Base-by-base conservation (phyloP, 1,140 invertebrate species). In the Drosophila chauvacae region DNA sequence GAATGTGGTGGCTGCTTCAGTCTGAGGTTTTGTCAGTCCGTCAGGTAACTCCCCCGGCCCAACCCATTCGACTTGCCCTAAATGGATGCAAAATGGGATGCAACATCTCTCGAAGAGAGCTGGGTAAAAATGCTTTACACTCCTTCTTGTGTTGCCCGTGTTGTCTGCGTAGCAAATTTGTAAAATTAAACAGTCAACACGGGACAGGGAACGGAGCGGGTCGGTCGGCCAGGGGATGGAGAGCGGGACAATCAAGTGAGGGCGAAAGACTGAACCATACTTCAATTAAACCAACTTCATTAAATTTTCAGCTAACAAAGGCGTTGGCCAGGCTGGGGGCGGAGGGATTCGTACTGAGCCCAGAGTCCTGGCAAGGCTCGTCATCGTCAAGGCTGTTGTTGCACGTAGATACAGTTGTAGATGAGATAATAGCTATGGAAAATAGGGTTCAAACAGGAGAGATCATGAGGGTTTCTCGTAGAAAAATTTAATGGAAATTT, bases 291-390 rank as follows among this genome's bases (percentile, higher is more conserved):
- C 86, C 85, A 90, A 90, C 85, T 90, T 90, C 85, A 90, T 90
- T 90, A 90, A 90, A 90, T 90, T 90, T 90, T 90, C 86, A 90
- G 85, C 86, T 90, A 90, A 90, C 85, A 90, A 90, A 90, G 86
- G 81, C 80, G 84, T 80, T 68, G 73, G 73, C 63, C 76, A 87
- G 76, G 53, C 51, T 45, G 61, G 74, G n/a, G 30, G 47, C 9
- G 18, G 13, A 33, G 59, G 73, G 51, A 26, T 28, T 37, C 35
- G 23, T 37, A 35, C 55, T 42, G 66, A 9, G 41, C 13, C 50
- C 56, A 47, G 30, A 33, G 57, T 39, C 41, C 44, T 56, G 69
- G 41, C 51, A 59, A n/a, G 33, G 51, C 62, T 48, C 73, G 69
- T 76, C 72, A 70, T 71, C 73, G 50, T 61, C 81, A 81, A 69